These are phyloP conservation scores for Thumatha senex DNA, from an alignment of 2,888 invertebrate genomes.

Conservation along the genomic window DNA sequence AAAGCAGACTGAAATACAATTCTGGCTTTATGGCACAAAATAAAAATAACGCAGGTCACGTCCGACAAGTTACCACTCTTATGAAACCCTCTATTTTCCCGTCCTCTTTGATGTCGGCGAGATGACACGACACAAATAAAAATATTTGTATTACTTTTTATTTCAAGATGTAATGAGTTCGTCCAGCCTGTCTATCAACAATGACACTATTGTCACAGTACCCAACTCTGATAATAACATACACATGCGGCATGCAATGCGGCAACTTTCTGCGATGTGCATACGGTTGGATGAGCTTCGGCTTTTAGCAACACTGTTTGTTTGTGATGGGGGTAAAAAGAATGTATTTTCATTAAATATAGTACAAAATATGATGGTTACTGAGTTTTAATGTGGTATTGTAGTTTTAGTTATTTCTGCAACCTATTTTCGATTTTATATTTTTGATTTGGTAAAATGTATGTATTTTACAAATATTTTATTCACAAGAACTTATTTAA, in stretches of 20 bases:
- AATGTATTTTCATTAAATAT: background rate
- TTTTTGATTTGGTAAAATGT: no score
- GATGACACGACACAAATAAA: background rate
- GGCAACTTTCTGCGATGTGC: slow-evolving; percentile 34
- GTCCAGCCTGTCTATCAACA: slow-evolving; percentile 29
- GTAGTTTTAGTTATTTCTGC: no score
- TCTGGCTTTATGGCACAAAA: background rate
- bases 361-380: no score
- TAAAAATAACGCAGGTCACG: background rate
- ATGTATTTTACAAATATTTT: no score
- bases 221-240: slow-evolving; percentile 33
- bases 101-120: slow-evolving; percentile 1
- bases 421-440: no score
- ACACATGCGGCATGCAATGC: slow-evolving; percentile 29
- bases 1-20: background rate
- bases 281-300: slow-evolving; percentile 23
- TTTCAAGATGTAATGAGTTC: slow-evolving; percentile 25
- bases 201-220: slow-evolving; percentile 30
- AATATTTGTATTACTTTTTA: slow-evolving; percentile 2
- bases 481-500: no score
- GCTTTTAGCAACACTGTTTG: slow-evolving; percentile 33
- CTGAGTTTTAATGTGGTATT: no score
- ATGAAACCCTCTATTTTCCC: background rate
- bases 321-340: slow-evolving; percentile 9
- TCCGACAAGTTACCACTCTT: background rate